These are phyloP conservation scores for Diglossa cyanea DNA, from an alignment of 2,797 vertebrate species.

Conservation along the genomic window DNA sequence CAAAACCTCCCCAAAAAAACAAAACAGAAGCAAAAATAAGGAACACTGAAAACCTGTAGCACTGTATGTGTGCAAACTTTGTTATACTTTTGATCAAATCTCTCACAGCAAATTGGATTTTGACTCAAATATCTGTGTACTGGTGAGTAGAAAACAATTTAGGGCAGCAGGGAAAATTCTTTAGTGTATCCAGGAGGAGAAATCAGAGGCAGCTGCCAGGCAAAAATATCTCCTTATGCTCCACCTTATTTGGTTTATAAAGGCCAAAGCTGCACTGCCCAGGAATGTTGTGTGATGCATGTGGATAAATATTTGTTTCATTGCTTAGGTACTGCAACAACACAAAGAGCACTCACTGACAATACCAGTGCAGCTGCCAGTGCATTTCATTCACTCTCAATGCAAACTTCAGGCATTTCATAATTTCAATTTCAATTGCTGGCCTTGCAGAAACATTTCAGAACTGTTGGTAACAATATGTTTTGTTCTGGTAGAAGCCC, in stretches of 20 bases:
- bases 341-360: not conserved
- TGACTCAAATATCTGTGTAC: not conserved
- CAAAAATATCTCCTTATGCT: not conserved
- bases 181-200: not conserved
- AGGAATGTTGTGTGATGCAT: not conserved
- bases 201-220: constrained; percentile 5
- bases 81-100: not conserved
- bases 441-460: not conserved
- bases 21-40: not conserved
- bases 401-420: not conserved
- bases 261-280: constrained; percentile 1
- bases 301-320: constrained; percentile 55
- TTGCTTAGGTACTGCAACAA: constrained; percentile 54
- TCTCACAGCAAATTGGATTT: not conserved
- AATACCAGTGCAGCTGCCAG: not conserved
- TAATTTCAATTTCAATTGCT: not conserved
- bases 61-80: not conserved
- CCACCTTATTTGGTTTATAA: constrained; percentile 21
- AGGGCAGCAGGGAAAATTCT: not conserved
- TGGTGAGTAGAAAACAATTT: not conserved
- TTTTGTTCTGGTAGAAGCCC: not conserved
- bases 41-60: not conserved
- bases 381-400: not conserved
- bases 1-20: not conserved
- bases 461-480: not conserved